These are phyloP conservation scores for Chaetoderma sp. DNA, from an alignment of 2,888 invertebrate species.

Conservation along the genomic window DNA sequence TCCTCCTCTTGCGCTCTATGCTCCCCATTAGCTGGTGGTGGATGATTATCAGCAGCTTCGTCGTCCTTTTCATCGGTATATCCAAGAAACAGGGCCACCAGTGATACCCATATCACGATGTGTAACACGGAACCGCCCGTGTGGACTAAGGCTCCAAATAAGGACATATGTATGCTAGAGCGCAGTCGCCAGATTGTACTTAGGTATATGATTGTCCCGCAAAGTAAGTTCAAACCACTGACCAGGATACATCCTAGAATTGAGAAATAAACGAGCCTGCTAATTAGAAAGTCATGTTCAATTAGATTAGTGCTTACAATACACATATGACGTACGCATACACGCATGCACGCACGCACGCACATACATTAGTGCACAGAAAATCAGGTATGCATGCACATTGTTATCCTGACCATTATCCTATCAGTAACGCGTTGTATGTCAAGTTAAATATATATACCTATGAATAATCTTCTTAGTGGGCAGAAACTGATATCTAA, in stretches of 20 bases:
- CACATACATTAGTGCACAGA: background rate
- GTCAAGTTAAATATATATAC: no score
- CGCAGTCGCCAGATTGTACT: background rate
- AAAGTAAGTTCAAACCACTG: background rate
- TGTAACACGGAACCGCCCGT: background rate
- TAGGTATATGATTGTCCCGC: slow-evolving; percentile 1
- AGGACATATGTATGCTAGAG: background rate
- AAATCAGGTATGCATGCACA: background rate
- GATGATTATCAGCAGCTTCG: no score
- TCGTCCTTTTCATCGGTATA: background rate
- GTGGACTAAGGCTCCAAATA: background rate
- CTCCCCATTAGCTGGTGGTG: no score
- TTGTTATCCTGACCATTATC: no score
- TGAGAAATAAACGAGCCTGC: background rate
- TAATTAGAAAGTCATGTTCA: no score
- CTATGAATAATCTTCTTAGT: no score
- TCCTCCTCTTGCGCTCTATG: no score
- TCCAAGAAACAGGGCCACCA: background rate
- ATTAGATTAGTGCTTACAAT: no score
- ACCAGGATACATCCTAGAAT: background rate
- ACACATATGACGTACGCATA: no score
- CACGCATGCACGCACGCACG: no score
- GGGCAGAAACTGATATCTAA: no score
- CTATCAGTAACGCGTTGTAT: no score
- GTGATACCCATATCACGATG: background rate